A percentile compares a stretch with the other conserved stretches of the same genome.
Evolutionary conservation across 2,888 invertebrate genomes (phyloP).

Genomic region (Stictocephala bisonia): DNA sequence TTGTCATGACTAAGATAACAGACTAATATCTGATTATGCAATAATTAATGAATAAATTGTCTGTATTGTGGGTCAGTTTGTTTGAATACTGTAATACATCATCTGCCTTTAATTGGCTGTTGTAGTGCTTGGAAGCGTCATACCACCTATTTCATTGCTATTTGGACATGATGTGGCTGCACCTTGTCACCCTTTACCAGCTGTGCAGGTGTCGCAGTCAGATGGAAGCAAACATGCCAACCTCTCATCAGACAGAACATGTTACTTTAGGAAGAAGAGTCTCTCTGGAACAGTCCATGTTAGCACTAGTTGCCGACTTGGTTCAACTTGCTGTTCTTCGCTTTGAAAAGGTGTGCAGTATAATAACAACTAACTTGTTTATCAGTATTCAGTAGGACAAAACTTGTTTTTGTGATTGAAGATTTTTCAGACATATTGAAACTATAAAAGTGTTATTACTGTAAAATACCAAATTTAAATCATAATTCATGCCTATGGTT

Average conservation of each 20-base stretch:
- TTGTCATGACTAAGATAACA: too few species aligned
- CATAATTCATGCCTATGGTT: too few species aligned
- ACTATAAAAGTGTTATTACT: too few species aligned
- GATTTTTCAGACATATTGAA: too few species aligned
- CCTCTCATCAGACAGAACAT: not conserved
- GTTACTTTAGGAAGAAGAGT: not conserved
- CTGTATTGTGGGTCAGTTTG: too few species aligned
- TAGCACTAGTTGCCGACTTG: conserved; percentile 49
- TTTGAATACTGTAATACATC: too few species aligned
- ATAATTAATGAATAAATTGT: too few species aligned
- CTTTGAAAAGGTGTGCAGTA: conserved; percentile 63
- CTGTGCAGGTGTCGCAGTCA: not conserved
- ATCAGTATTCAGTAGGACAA: too few species aligned
- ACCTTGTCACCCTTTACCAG: conserved; percentile 60
- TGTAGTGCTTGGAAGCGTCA: conserved; percentile 65
- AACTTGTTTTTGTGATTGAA: too few species aligned
- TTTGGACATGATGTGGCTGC: conserved; percentile 67
- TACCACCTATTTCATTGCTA: conserved; percentile 68
- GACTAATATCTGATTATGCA: too few species aligned
- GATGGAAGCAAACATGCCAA: not conserved
- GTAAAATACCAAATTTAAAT: too few species aligned
- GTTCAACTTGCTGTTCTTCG: conserved; percentile 59
- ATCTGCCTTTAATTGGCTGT: conserved; percentile 52
- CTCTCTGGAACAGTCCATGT: conserved; percentile 5
- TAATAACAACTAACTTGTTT: too few species aligned